A percentile compares a stretch with the other conserved stretches of the same genome.
Evolutionary conservation across 2,113 vertebrate species (phyloP).

Genomic region (Mus spicilegus): DNA sequence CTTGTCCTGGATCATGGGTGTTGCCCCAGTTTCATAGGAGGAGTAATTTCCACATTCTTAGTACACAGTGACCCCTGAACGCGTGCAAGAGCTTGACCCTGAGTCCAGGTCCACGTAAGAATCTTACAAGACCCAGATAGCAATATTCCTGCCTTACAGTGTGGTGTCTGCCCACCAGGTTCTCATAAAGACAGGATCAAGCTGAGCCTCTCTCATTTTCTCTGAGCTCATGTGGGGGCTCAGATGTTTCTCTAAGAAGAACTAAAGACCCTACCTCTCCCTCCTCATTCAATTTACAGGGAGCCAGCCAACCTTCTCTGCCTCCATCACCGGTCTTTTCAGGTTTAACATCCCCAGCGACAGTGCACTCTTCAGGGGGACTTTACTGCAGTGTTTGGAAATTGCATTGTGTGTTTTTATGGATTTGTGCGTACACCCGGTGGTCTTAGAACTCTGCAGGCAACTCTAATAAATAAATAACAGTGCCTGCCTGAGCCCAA

Average conservation of each 20-base stretch:
- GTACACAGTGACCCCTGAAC: neutral
- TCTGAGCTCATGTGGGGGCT: neutral
- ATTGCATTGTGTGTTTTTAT: conserved; percentile 63
- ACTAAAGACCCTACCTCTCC: neutral
- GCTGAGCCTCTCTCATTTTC: neutral
- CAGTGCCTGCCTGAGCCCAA: conserved; percentile 28
- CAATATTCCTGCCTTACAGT: neutral
- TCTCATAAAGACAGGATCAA: neutral
- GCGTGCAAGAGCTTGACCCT: neutral
- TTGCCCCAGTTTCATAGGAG: neutral
- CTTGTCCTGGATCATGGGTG: neutral
- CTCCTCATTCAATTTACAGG: neutral
- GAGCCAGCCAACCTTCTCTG: neutral
- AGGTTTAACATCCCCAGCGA: neutral
- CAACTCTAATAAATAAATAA: conserved; percentile 71
- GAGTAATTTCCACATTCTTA: neutral
- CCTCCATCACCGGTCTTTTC: neutral
- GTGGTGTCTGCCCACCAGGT: neutral
- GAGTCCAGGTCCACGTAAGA: neutral
- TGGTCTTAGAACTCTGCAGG: conserved; percentile 74
- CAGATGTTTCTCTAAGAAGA: conserved; percentile 4
- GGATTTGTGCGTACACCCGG: conserved; percentile 47
- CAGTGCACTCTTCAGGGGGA: conserved; percentile 28
- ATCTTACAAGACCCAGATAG: neutral
- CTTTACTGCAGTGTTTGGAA: conserved; percentile 68